Evolutionary conservation across 2,888 invertebrate species (phyloP), one percentile per base, ranked within the genome.

Genomic region (Notodonta ziczac): DNA sequence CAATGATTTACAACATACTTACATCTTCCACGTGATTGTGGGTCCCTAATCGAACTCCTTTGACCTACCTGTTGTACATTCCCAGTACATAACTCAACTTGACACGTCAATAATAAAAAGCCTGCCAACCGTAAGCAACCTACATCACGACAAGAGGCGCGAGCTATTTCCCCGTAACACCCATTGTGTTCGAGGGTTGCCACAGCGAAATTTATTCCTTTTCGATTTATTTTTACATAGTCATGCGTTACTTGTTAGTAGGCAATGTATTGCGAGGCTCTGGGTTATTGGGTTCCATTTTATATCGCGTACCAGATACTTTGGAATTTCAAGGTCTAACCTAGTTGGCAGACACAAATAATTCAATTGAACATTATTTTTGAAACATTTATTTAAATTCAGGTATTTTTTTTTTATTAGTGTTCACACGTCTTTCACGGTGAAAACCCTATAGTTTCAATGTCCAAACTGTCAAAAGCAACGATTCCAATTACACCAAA

Each of bases 91-190:
- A 76, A 76, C 74, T 76, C 76, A 76, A 67, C 61, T 67, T 78
- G 76, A 76, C 78, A 72, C 74, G 69, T 76, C 72, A 66, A 78
- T 76, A 76, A 75, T 76, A 75, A 77, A 75, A 59, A 71, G 55
- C 67, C 67, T 62, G 62, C 62, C 55, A 61, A 53, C 60, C 71
- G 70, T 69, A 66, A 70, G 58, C 60, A 63, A 72, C 70, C 77
- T 70, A 58, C 74, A 57, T 67, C 65, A 67, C 66, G 69, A 75
- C 67, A 67, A 76, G 76, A 24, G 78, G 76, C 76, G 63, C 56
- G 65, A 56, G 35, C 68, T 58, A 72, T 75, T 76, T 76, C 68
- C 76, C 67, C 60, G 66, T 64, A 73, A 55, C 48, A 50, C 56
- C 78, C 54, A 76, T 73, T 76, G 78, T 76, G 54, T 56, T 39